phyloP scores from a whole-genome alignment of 2,888 invertebrate genomes.

The Hyles lineata region DNA sequence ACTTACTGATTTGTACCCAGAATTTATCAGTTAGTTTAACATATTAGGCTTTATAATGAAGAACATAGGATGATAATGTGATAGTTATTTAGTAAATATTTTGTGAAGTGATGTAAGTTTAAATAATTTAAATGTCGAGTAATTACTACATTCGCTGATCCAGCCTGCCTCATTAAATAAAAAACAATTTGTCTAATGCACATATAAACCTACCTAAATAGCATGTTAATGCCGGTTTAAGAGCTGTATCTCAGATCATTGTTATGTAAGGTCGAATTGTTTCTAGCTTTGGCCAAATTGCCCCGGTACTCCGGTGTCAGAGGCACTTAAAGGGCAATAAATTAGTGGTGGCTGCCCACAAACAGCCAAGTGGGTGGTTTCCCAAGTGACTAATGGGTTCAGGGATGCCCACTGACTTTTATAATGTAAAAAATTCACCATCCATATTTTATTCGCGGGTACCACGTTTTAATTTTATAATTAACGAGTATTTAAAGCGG shows the following conservation, averaged over 20 bases:
- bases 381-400: slow-evolving; percentile 76
- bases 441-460: slow-evolving; percentile 41
- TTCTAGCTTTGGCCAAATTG: slow-evolving; percentile 69
- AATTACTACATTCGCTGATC: too few species aligned
- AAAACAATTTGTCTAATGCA: too few species aligned
- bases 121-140: too few species aligned
- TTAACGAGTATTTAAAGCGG: slow-evolving; percentile 13
- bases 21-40: too few species aligned
- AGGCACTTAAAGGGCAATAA: slow-evolving; percentile 80
- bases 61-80: too few species aligned
- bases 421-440: slow-evolving; percentile 62
- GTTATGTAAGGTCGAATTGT: slow-evolving; percentile 43
- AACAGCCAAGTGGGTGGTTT: slow-evolving; percentile 77
- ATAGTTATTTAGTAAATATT: too few species aligned
- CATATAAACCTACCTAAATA: background rate
- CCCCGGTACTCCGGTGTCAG: slow-evolving; percentile 60
- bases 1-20: too few species aligned
- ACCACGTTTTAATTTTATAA: slow-evolving; percentile 35
- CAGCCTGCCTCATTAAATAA: too few species aligned
- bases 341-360: slow-evolving; percentile 79
- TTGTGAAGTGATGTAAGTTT: too few species aligned
- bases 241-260: slow-evolving; percentile 31
- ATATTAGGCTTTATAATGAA: too few species aligned
- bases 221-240: background rate
- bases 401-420: slow-evolving; percentile 61